Evolutionary conservation across 2,888 invertebrate species (phyloP).

Genomic region (Aphidoletes aphidimyza): DNA sequence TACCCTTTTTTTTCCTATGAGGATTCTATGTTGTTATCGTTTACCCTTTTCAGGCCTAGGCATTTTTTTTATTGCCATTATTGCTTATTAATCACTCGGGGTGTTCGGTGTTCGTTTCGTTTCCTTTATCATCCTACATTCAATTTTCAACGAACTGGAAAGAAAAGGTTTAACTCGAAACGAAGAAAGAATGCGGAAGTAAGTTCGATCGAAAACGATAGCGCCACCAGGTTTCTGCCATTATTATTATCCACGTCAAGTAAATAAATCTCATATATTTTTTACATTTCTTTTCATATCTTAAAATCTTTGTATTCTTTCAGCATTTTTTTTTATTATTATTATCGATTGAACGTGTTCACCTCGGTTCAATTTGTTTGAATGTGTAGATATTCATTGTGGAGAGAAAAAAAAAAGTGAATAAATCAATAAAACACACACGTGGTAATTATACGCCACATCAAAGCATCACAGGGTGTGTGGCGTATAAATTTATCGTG

Average conservation of each 20-base stretch:
- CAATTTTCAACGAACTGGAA: not conserved
- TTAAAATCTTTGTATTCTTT: no score
- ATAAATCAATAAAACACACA: conserved; percentile 52
- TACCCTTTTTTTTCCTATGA: not conserved
- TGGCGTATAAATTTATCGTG: not conserved
- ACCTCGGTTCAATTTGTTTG: not conserved
- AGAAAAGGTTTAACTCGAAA: not conserved
- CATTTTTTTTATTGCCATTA: not conserved
- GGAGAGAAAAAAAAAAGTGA: not conserved
- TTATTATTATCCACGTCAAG: not conserved
- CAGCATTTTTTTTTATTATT: no score
- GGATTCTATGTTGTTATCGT: not conserved
- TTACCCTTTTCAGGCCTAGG: not conserved
- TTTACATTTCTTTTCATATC: not conserved
- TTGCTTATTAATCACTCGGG: conserved; percentile 26
- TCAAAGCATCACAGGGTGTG: conserved; percentile 40
- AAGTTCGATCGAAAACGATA: not conserved
- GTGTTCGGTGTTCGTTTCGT: not conserved
- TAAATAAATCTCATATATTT: conserved; percentile 7
- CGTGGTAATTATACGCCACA: conserved; percentile 42
- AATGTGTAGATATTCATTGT: not conserved
- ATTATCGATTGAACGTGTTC: not conserved
- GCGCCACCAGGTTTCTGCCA: conserved; percentile 23
- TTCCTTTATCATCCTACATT: not conserved
- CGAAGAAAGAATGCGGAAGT: conserved; percentile 24